phyloP scores from a whole-genome alignment of 2,888 invertebrate genomes.

The Cantharis lateralis region DNA sequence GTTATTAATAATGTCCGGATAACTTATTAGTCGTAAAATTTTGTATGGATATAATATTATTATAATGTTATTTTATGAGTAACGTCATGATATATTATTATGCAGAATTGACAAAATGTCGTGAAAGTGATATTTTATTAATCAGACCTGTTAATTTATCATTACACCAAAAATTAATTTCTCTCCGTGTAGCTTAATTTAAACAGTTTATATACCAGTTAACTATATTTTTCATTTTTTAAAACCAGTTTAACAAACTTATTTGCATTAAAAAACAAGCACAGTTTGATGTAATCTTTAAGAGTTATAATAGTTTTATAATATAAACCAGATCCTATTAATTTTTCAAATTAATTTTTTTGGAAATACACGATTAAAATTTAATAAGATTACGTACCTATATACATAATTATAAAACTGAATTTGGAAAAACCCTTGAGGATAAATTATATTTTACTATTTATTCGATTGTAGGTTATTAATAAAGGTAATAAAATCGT shows the following conservation, averaged over 20 bases:
- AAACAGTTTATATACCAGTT: background rate
- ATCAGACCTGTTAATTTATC: too few relatives aligned
- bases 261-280: background rate
- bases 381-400: background rate
- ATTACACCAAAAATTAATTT: too few relatives aligned
- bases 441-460: background rate
- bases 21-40: too few relatives aligned
- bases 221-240: background rate
- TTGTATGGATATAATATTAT: too few relatives aligned
- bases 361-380: background rate
- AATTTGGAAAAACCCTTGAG: background rate
- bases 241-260: background rate
- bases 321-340: background rate
- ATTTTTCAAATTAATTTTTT: background rate
- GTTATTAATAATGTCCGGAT: too few relatives aligned
- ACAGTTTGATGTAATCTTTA: background rate
- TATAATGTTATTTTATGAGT: too few relatives aligned
- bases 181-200: conserved; percentile 5
- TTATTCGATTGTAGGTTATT: background rate
- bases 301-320: background rate
- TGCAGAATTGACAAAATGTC: too few relatives aligned
- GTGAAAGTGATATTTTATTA: too few relatives aligned
- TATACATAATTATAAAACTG: background rate
- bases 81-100: too few relatives aligned
- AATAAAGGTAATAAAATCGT: background rate